Percentiles rank a stretch among this genome's conserved stretches.
phyloP scores from a whole-genome alignment of 2,113 vertebrate genomes.

The Corythoichthys intestinalis region DNA sequence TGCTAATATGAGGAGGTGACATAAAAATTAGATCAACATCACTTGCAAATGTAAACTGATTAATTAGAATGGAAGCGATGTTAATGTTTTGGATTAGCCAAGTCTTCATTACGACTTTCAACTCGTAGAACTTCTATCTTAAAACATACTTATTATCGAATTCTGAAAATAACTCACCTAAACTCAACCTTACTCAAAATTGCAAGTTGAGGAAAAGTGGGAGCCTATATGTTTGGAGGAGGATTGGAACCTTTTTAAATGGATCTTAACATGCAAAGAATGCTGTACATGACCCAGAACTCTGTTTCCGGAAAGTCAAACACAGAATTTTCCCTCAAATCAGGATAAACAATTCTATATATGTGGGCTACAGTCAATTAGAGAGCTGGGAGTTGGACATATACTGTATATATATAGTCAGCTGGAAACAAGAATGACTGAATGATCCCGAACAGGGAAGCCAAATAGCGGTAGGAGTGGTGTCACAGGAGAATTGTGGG shows the following conservation, averaged over 20 bases:
- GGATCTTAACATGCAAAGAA: not conserved
- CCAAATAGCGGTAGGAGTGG: not conserved
- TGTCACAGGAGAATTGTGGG: constrained; percentile 4
- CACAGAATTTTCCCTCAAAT: not conserved
- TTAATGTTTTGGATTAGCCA: too few species aligned
- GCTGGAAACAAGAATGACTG: not conserved
- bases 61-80: too few species aligned
- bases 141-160: not conserved
- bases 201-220: not conserved
- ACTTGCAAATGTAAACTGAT: too few species aligned
- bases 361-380: not conserved
- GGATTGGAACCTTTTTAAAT: not conserved
- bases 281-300: not conserved
- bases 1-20: too few species aligned
- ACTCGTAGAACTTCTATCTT: too few species aligned
- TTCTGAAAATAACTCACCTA: not conserved
- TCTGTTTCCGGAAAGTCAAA: not conserved
- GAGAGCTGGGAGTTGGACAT: not conserved
- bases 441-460: constrained; percentile 3
- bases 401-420: not conserved
- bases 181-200: not conserved
- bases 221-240: not conserved
- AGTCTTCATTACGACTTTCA: too few species aligned
- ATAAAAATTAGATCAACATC: too few species aligned
- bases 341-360: not conserved